Evolutionary conservation across 2,797 vertebrate genomes (phyloP), one percentile per base, ranked within the genome.

Genomic region (Coregonus sp.): DNA sequence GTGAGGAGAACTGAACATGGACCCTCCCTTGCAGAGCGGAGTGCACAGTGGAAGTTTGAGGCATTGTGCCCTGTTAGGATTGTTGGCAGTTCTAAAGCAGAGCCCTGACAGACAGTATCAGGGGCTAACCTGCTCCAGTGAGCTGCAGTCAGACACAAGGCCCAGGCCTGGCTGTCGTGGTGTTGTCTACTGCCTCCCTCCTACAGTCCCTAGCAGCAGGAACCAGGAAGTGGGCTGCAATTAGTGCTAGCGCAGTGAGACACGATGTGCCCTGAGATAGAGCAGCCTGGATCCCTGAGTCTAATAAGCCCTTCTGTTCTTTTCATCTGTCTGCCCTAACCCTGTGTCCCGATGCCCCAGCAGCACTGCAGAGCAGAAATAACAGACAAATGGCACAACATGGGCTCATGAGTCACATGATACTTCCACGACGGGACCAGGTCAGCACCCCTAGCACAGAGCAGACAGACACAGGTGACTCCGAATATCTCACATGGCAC

Each of bases 221-320:
- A 81, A 80, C 15, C 63, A 80, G 79, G 75, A 80, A 77, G 75
- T 75, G 71, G 31, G 54, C 69, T 82, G 68, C 70, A 78, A 73
- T 79, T 76, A 75, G 70, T 51, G 29, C 47, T 81, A 80, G 78
- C 37, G n/a, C 65, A 73, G 50, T 68, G 56, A 72, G 33, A 74
- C 54, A 81, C 56, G 47, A 70, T 81, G 75, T 69, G 73, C 74
- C 74, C 40, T 63, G 56, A 75, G 70, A 85, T 61, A 65, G 72
- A 81, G 76, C 63, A 37, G 61, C 31, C 72, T 79, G 63, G 47
- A 75, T 65, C 54, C 52, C 68, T 70, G 67, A 70, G 70, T 76
- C 52, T 76, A 75, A 81, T 72, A 33, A 54, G 79, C 74, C 31
- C 63, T 73, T 20, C 59, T 52, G 80, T 81, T 73, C 75, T 85